These are phyloP conservation scores for Cephus spinipes DNA, from an alignment of 2,888 invertebrate genomes.

Conservation along the genomic window DNA sequence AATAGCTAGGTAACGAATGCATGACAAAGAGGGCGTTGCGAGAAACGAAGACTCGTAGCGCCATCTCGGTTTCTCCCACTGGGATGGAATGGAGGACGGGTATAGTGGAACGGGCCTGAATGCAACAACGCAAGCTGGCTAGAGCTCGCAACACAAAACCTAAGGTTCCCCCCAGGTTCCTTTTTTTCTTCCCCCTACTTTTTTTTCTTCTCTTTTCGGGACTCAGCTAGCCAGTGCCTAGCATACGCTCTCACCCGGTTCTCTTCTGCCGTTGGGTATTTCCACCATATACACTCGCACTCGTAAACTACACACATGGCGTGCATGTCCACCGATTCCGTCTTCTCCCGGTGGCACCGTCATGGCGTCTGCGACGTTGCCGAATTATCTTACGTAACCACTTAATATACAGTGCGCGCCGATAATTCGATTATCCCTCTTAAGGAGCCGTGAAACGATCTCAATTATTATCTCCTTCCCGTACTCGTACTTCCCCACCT, in stretches of 20 bases:
- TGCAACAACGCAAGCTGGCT: constrained; percentile 40
- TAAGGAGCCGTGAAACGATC: constrained; percentile 1
- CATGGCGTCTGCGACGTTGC: constrained; percentile 59
- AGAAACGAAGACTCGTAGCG: constrained; percentile 19
- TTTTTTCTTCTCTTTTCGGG: constrained; percentile 35
- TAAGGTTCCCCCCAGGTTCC: constrained; percentile 35
- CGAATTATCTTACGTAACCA: constrained; percentile 59
- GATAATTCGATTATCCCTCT: constrained; percentile 44
- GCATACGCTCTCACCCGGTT: constrained; percentile 38
- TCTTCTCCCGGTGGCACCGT: constrained; percentile 33
- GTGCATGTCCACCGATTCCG: background rate
- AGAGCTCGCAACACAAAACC: constrained; percentile 50
- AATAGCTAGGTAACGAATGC: constrained; percentile 45
- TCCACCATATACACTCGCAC: constrained; percentile 42
- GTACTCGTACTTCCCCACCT: background rate
- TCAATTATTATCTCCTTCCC: background rate
- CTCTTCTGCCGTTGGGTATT: constrained; percentile 44
- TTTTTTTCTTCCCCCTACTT: constrained; percentile 21
- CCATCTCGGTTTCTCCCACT: constrained; percentile 47
- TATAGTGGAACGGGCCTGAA: constrained; percentile 36
- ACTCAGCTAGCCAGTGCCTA: constrained; percentile 45
- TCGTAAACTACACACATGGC: constrained; percentile 20
- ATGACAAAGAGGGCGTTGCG: constrained; percentile 10
- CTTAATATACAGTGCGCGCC: constrained; percentile 42
- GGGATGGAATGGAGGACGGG: constrained; percentile 28